Evolutionary conservation across 2,797 vertebrate genomes (phyloP), one percentile per base, ranked within the genome.

Genomic region (Perodicticus potto): DNA sequence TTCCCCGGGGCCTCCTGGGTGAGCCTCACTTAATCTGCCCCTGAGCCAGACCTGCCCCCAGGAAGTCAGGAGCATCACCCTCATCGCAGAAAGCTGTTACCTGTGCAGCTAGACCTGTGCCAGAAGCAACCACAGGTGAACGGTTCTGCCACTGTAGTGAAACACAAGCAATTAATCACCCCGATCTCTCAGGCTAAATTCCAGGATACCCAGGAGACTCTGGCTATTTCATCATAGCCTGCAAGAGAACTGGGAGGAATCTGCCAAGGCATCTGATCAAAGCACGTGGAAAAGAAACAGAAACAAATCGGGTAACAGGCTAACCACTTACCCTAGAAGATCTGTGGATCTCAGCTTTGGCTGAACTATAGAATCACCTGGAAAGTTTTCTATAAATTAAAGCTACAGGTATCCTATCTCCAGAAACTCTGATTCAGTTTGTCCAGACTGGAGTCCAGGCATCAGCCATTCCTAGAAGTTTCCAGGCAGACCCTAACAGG

Each of bases 341-440:
- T 40, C 12, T 65, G 17, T 25, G 22, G 34, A 63, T 59, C 69
- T 70, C 43, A 70, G 43, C 29, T 72, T 72, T 40, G 65, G 61
- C n/a, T 65, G 11, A 32, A 93, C 25, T 49, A 2, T 1, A 55
- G 34, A 37, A 86, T 20, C 27, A 91, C 49, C 16, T 40, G 74
- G 22, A n/a, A 95, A 81, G 16, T 37, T 81, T 93, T 83, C 29
- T 43, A 89, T 91, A 94, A 89, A 86, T 57, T 45, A 89, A 84
- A 27, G 34, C 61, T 40, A 72, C 1, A 27, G 32, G 22, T 34
- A 61, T 69, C 13, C 72, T 22, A 77, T 22, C 86, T 89, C n/a
- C 11, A 74, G 84, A 94, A 74, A 84, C 57, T 95, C 49, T 22
- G 14, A 82, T n/a, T 82, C n/a, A 37, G 85, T 63, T 17, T 40